A percentile compares a stretch with the other conserved stretches of the same genome.
Evolutionary conservation across 2,888 invertebrate genomes (phyloP).

Genomic region (Sinodicranocentrus sp.): DNA sequence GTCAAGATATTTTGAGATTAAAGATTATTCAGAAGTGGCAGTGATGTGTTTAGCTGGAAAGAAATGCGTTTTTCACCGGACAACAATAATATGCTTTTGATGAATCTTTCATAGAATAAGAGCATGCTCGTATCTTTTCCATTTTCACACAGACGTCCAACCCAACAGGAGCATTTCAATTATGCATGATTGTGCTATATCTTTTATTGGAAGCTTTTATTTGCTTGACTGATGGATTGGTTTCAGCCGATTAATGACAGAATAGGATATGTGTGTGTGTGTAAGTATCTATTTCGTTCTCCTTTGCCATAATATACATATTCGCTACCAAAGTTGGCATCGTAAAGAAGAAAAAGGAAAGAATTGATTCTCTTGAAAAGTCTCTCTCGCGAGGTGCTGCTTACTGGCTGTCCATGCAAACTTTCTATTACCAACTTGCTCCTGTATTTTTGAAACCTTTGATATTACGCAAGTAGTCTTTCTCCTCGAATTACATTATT

Average conservation of each 20-base stretch:
- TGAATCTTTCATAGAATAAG: not conserved
- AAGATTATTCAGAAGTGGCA: not conserved
- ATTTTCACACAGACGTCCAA: not conserved
- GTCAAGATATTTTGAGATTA: no score
- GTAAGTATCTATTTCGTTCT: not conserved
- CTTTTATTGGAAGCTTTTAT: conserved; percentile 19
- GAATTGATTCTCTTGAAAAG: not conserved
- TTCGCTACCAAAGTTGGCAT: no score
- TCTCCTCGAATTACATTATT: conserved; percentile 3
- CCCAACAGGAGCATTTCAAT: conserved; percentile 26
- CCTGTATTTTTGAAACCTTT: conserved; percentile 17
- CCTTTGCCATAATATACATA: not conserved
- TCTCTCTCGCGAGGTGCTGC: no score
- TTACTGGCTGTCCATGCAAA: no score
- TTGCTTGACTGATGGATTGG: conserved; percentile 49
- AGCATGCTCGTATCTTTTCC: not conserved
- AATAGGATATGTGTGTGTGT: not conserved
- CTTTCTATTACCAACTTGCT: no score
- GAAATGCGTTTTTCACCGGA: not conserved
- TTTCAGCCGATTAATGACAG: conserved; percentile 34
- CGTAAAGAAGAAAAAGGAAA: not conserved
- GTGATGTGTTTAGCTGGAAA: no score
- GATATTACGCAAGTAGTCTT: conserved; percentile 10
- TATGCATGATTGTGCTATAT: conserved; percentile 33
- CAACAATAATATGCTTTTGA: not conserved